Conservation (phyloP, 2,113 vertebrate genomes). For the Heteronetta atricapilla region DNA sequence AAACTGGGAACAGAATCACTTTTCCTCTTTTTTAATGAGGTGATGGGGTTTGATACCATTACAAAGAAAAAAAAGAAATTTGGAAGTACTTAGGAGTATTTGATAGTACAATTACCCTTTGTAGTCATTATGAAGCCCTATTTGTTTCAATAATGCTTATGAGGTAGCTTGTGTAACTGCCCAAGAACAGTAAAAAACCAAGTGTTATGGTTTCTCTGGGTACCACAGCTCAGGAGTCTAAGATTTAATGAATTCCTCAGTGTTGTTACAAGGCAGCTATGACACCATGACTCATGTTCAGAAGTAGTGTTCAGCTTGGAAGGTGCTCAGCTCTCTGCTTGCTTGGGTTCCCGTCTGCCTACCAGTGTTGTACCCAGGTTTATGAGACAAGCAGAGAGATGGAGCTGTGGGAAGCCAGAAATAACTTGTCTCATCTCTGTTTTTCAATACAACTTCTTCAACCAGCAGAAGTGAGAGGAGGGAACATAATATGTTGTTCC, state of each 20-base stretch:
- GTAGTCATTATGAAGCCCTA: not conserved
- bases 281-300: accelerated
- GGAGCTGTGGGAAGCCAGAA: not conserved
- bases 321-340: not conserved
- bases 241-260: not conserved
- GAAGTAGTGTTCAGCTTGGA: no score
- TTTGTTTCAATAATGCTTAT: not conserved
- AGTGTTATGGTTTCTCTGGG: accelerated
- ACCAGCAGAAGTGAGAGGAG: not conserved
- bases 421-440: not conserved
- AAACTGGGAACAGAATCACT: not conserved
- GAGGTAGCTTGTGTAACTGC: not conserved
- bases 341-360: not conserved
- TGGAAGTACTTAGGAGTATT: not conserved
- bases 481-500: not conserved
- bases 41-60: not conserved
- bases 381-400: not conserved
- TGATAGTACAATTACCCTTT: not conserved
- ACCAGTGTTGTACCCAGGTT: not conserved
- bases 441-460: not conserved
- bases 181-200: not conserved
- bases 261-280: not conserved
- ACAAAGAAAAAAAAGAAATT: not conserved
- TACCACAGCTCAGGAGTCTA: not conserved
- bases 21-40: not conserved